Base-by-base conservation (phyloP, 2,113 vertebrate genomes). In the Sinosuthora webbiana region DNA sequence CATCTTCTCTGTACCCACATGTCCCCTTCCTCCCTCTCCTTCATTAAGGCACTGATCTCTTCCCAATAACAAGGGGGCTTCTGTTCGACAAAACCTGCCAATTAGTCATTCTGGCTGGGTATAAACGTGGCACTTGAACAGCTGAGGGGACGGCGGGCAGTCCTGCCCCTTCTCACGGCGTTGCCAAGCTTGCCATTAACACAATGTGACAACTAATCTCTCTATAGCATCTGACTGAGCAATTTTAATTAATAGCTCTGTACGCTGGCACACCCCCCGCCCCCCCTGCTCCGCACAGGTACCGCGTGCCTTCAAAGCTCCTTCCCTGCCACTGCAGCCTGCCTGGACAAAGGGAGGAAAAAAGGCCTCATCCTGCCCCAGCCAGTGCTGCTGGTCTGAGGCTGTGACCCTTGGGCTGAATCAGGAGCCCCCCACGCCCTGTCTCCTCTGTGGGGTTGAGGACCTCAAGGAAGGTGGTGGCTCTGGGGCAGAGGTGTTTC, bases 161-260 rank as follows among this genome's bases (percentile, higher is more conserved):
- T 96, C 97, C 90, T 96, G 97, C 97, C 96, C 97, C 98, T 98
- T 98, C 97, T 95, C 49, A 18, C 95, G 28, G 97, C 59, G 69
- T 96, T 96, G 96, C 98, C 95, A 95, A 96, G 97, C 97, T 97
- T 97, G 96, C 97, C 97, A 98, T 98, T 98, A 98, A 98, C 97
- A 97, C 98, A 98, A 98, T 98, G 98, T 98, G 98, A 98, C 98
- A 98, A 98, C 97, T 97, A 97, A 98, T 98, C 98, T 98, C 98
- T 97, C 97, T 96, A 95, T 95, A 98, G 97, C 98, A 97, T 97
- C 97, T 98, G 98, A 98, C 96, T 87, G 97, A 97, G 98, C 98
- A 97, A 94, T 96, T 98, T 98, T 98, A 98, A 98, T 98, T 98
- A 98, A 97, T 94, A 95, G 97, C 94, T 95, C 94, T 89, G 92